These are phyloP conservation scores for Fregetta grallaria DNA, from an alignment of 2,113 vertebrate species.

Conservation along the genomic window DNA sequence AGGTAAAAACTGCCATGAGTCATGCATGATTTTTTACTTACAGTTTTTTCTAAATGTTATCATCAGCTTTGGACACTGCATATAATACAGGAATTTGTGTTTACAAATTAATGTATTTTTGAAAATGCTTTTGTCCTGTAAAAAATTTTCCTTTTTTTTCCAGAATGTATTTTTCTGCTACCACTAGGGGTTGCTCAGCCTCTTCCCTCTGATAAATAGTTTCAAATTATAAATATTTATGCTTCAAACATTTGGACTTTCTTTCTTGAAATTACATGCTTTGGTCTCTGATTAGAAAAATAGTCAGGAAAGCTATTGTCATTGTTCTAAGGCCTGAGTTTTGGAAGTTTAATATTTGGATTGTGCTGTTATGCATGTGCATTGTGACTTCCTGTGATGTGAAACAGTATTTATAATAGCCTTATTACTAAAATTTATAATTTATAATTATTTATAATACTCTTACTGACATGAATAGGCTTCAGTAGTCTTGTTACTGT, in stretches of 20 bases:
- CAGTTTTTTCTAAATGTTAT: neutral
- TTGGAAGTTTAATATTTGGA: neutral
- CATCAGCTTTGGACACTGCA: neutral
- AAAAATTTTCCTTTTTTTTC: neutral
- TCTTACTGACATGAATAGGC: neutral
- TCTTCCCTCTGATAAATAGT: constrained; percentile 16
- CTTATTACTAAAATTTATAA: neutral
- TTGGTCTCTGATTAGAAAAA: neutral
- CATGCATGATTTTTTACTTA: neutral
- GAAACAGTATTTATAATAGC: neutral
- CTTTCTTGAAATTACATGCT: neutral
- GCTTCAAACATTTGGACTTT: neutral
- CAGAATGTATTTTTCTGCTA: constrained; percentile 1
- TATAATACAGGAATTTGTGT: neutral
- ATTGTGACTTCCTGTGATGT: neutral
- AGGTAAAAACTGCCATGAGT: neutral
- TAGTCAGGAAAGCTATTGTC: neutral
- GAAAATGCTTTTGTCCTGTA: neutral
- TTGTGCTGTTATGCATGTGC: neutral
- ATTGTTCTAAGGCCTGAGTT: neutral
- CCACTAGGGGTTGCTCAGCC: constrained; percentile 60
- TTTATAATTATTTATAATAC: neutral
- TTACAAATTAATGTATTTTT: neutral
- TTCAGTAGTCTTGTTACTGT: neutral
- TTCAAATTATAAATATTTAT: constrained; percentile 5